These are phyloP conservation scores for Adelphocoris suturalis DNA, from an alignment of 2,888 invertebrate species.

Conservation along the genomic window DNA sequence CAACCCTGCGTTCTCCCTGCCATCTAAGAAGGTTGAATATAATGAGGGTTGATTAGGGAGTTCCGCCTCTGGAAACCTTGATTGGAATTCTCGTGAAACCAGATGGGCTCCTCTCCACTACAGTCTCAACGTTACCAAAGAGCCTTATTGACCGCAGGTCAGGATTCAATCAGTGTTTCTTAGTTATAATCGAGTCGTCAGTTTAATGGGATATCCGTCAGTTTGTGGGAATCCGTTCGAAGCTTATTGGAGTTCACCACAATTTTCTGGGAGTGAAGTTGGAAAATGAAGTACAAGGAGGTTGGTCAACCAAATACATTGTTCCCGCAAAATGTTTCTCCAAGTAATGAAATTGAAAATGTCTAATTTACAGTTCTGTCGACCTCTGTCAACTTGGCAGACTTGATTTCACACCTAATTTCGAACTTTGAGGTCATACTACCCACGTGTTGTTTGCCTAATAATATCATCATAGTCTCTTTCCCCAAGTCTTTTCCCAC, in stretches of 20 bases:
- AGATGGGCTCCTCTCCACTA: not conserved
- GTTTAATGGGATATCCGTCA: slow-evolving; percentile 18
- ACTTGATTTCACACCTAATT: not conserved
- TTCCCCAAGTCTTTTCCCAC: too few relatives aligned
- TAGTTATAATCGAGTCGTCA: slow-evolving; percentile 12
- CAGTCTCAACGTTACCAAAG: not conserved
- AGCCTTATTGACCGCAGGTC: not conserved
- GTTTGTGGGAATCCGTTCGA: not conserved
- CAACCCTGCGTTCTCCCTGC: not conserved
- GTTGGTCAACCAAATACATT: not conserved
- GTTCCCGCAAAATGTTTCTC: not conserved
- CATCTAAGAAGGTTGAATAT: slow-evolving; percentile 22
- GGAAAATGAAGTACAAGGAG: too few relatives aligned
- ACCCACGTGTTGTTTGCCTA: too few relatives aligned
- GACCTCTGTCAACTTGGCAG: not conserved
- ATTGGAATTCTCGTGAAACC: not conserved
- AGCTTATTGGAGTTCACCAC: not conserved
- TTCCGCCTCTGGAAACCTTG: slow-evolving; percentile 13
- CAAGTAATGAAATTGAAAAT: not conserved
- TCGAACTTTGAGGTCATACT: too few relatives aligned
- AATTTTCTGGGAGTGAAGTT: not conserved
- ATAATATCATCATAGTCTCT: too few relatives aligned
- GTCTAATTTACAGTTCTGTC: not conserved
- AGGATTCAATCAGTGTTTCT: not conserved
- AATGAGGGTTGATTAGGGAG: slow-evolving; percentile 30